Percentiles rank a stretch among this genome's conserved stretches.
These are phyloP conservation scores for Temnopleurus reevesii DNA, from an alignment of 53 echinoderm and acorn worm species.

Conservation along the genomic window DNA sequence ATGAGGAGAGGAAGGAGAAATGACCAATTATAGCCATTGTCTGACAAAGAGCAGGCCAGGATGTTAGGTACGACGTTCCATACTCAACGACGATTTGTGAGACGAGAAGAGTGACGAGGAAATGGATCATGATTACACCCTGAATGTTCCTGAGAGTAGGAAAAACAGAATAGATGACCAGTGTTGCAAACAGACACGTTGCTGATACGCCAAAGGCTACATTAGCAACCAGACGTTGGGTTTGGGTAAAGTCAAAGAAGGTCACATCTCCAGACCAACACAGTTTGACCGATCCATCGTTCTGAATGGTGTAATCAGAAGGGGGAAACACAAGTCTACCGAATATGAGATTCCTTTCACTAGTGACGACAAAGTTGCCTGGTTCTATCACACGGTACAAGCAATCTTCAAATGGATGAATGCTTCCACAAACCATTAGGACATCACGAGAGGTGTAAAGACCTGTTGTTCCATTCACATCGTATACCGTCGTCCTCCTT, in stretches of 20 bases:
- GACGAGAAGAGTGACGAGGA: constrained; percentile 1
- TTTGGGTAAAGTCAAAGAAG: constrained; percentile 23
- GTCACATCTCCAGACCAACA: neutral
- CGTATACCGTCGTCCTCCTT: neutral
- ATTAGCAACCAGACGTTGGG: constrained; percentile 31
- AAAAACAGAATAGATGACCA: constrained; percentile 39
- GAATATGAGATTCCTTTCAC: neutral
- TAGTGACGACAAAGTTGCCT: neutral
- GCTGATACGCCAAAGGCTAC: constrained; percentile 46
- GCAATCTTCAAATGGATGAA: constrained; percentile 16
- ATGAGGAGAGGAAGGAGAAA: constrained; percentile 47
- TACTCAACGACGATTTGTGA: constrained; percentile 45
- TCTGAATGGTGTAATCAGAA: neutral
- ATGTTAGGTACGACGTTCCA: constrained; percentile 45
- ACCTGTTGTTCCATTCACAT: constrained; percentile 3
- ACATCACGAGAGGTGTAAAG: neutral
- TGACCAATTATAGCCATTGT: constrained; percentile 37
- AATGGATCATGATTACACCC: constrained; percentile 57
- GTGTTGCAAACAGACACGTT: constrained; percentile 41
- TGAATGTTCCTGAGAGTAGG: constrained; percentile 48
- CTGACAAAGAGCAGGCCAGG: constrained; percentile 36
- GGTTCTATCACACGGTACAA: neutral
- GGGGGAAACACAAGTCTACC: neutral
- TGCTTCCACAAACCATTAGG: neutral
- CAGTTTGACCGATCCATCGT: constrained; percentile 38